Percentiles rank a stretch among this genome's conserved stretches.
Evolutionary conservation across 2,888 invertebrate species (phyloP).

Genomic region (Hypsopygia costalis): DNA sequence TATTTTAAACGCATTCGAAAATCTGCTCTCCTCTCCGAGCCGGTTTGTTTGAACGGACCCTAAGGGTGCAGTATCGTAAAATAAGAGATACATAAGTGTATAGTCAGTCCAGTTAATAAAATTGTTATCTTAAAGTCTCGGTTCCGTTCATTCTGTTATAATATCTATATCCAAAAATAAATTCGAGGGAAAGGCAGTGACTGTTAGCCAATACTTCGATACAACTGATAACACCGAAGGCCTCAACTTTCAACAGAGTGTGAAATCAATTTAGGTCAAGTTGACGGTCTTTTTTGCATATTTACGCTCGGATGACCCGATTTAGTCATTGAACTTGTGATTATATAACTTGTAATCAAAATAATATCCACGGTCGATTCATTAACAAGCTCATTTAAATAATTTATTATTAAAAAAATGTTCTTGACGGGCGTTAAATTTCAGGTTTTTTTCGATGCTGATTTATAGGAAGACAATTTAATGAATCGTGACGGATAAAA

Average conservation of each 20-base stretch:
- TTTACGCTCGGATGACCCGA: conserved; percentile 55
- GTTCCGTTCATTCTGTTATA: too few relatives aligned
- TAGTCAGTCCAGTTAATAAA: too few relatives aligned
- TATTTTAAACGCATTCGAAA: too few relatives aligned
- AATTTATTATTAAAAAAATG: conserved; percentile 8
- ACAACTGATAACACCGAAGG: conserved; percentile 23
- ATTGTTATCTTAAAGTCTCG: too few relatives aligned
- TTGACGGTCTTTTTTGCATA: conserved; percentile 63
- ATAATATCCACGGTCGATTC: conserved; percentile 28
- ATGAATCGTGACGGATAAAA: too few relatives aligned
- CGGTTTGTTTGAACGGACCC: too few relatives aligned
- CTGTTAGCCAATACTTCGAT: too few relatives aligned
- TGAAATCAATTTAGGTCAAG: conserved; percentile 64
- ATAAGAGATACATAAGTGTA: too few relatives aligned
- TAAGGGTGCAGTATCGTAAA: too few relatives aligned
- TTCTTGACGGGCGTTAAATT: neutral
- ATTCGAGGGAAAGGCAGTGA: neutral
- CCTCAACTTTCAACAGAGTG: conserved; percentile 48
- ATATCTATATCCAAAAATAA: too few relatives aligned
- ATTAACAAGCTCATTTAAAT: conserved; percentile 18
- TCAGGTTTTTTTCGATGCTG: neutral
- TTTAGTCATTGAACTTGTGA: conserved; percentile 66
- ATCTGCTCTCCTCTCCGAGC: too few relatives aligned
- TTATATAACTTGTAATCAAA: conserved; percentile 45
- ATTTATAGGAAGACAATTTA: neutral